Evolutionary conservation across 2,888 invertebrate genomes (phyloP), one percentile per base, ranked within the genome.

Genomic region (Allygus modestus): DNA sequence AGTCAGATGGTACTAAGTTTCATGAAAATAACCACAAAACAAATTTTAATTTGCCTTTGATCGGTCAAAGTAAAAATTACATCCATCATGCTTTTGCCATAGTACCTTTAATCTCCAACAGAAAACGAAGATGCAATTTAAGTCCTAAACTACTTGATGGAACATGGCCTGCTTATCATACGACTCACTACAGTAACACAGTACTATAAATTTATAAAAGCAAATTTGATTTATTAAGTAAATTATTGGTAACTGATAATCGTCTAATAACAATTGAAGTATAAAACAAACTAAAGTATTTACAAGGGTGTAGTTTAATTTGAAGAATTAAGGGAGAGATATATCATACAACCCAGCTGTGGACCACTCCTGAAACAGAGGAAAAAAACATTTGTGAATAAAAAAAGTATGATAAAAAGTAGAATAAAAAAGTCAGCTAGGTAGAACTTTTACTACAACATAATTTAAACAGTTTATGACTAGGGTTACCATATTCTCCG

Each of bases 291-390:
- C 37, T 58, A 20, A 58, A 79, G 58, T 79, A 79, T 79, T 54
- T 79, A 79, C 79, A 58, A 58, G 54, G 77, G 28, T 51, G 73
- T 1, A 65, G 65, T 65, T 65, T 28, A 26, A 73, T 73, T 43
- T 37, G 46, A 26, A 43, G 58, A 17, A 37, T 54, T 17, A 58
- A 4, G 4, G 33, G 58, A n/a, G 37, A 58, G 79, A 26, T 33
- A 58, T 79, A 83, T 83, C 89, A 91, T 87, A 92, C 90, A 89
- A 95, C 94, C 95, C 95, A 96, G 90, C 95, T 95, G 90, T 95
- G 95, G 89, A 95, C 93, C 90, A 95, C 93, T 93, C 95, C 96
- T 96, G 93, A 87, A 93, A 93, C 89, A 89, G 33, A n/a, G n/a
- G n/a, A 43, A 5, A 43, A 23, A 2, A 43, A 23, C 4, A 73